Evolutionary conservation across 2,113 vertebrate genomes (phyloP).

Genomic region (Trochalopteron elliotii): DNA sequence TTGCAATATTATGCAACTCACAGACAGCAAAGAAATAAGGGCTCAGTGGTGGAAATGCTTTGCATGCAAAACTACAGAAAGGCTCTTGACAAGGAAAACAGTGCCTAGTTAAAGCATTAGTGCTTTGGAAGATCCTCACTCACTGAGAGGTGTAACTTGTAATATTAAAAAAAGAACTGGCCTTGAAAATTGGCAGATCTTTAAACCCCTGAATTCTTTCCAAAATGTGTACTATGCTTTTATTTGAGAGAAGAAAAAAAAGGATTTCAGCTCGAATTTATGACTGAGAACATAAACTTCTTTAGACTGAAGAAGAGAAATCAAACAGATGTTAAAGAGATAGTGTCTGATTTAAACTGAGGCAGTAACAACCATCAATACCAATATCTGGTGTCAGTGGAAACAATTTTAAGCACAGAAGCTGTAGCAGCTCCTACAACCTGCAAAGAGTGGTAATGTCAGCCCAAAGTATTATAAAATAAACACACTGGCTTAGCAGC

Average conservation of each 20-base stretch:
- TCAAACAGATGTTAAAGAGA: neutral
- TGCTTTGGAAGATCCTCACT: neutral
- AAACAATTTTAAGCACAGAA: neutral
- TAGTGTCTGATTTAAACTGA: neutral
- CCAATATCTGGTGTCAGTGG: neutral
- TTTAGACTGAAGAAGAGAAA: neutral
- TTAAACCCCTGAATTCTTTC: slow-evolving; percentile 4
- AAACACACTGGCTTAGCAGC: neutral
- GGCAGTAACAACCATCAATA: neutral
- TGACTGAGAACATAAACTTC: neutral
- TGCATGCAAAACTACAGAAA: neutral
- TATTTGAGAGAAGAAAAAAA: neutral
- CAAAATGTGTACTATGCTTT: neutral
- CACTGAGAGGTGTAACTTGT: neutral
- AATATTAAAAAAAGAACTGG: neutral
- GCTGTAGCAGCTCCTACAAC: neutral
- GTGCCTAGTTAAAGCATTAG: neutral
- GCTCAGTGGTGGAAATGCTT: neutral
- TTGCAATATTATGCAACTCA: neutral
- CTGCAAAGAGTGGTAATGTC: neutral
- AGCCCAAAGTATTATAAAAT: neutral
- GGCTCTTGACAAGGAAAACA: neutral
- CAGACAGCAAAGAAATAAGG: neutral
- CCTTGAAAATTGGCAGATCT: neutral
- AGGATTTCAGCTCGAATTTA: neutral